Evolutionary conservation across 2,888 invertebrate species (phyloP).

Genomic region (Heliconius sara): DNA sequence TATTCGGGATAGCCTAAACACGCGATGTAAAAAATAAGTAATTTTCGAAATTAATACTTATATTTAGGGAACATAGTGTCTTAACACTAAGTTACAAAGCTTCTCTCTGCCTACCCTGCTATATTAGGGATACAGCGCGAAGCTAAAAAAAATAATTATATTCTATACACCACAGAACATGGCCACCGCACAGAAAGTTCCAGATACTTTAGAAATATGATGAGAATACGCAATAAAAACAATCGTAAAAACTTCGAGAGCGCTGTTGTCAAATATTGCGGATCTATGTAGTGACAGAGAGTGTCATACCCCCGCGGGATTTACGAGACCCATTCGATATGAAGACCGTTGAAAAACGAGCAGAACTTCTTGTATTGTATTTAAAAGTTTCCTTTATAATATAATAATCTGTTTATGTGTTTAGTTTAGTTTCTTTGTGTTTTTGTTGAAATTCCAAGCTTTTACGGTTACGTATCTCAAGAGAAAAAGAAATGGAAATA

Average conservation of each 20-base stretch:
- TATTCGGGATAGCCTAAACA: too few relatives aligned
- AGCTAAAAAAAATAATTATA: too few relatives aligned
- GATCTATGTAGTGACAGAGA: constrained; percentile 51
- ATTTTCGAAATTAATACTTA: too few relatives aligned
- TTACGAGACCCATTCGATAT: constrained; percentile 31
- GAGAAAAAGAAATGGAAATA: too few relatives aligned
- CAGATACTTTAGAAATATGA: constrained; percentile 49
- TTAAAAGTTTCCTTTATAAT: neutral
- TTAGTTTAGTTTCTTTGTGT: too few relatives aligned
- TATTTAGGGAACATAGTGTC: too few relatives aligned
- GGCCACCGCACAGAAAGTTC: constrained; percentile 31
- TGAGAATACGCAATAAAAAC: constrained; percentile 51
- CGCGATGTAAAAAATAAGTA: too few relatives aligned
- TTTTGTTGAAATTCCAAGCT: too few relatives aligned
- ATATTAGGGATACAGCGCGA: too few relatives aligned
- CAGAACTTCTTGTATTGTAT: neutral
- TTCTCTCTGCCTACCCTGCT: too few relatives aligned
- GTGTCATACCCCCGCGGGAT: constrained; percentile 28
- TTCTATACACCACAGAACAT: neutral
- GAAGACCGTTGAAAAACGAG: constrained; percentile 19
- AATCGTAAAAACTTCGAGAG: constrained; percentile 50
- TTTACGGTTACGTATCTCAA: too few relatives aligned
- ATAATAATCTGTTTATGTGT: neutral
- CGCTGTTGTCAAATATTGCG: constrained; percentile 48
- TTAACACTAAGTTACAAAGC: too few relatives aligned